Base-by-base conservation (phyloP, 2,888 invertebrate species). In the Zhengitettix transpicula region DNA sequence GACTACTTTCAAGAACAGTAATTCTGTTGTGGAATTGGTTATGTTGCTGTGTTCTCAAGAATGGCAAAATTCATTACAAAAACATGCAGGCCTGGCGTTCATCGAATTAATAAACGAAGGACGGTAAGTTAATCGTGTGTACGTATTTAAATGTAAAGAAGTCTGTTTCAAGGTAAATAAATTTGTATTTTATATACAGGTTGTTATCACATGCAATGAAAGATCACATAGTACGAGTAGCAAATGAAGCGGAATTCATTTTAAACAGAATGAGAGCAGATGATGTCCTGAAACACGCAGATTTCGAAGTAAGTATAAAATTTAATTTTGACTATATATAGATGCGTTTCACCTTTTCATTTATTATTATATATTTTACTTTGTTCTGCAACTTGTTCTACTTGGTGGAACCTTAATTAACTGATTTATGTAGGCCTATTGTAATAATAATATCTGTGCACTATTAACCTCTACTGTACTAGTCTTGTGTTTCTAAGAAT, bases 71-170 rank as follows among this genome's bases (percentile, higher is more conserved):
- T 98, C 98, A 0, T 77, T 99, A 57, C 99, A 99, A 75, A 99
- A 99, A 76, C 97, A 99, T 74, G 99, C 99, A 0, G 99, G 99
- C 0, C 80, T 99, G 40, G 98, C 99, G 7, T 99, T 99, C 75
- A 99, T 99, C 67, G 99, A 99, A 74, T 82, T 99, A 55, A 99
- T 99, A 69, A 99, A 99, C 71, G 99, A 99, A 77, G 99, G 99
- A 59, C 81, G 81, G 81, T 77, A 67, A 73, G 78, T 73, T 63
- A 12, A 14, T 11, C 10, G 40, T 42, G 41, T 7, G 2, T 7
- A 28, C 28, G 2, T 28, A 7, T 28, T 5, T 28, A 28, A 28
- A 28, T 42, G 53, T 57, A 42, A 17, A 41, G 10, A 41, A 42
- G n/a, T 40, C 47, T 28, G 12, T 54, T 52, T 41, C 28, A 42